Conservation (phyloP, 2,888 invertebrate species). For the Phymatocera aterrima region DNA sequence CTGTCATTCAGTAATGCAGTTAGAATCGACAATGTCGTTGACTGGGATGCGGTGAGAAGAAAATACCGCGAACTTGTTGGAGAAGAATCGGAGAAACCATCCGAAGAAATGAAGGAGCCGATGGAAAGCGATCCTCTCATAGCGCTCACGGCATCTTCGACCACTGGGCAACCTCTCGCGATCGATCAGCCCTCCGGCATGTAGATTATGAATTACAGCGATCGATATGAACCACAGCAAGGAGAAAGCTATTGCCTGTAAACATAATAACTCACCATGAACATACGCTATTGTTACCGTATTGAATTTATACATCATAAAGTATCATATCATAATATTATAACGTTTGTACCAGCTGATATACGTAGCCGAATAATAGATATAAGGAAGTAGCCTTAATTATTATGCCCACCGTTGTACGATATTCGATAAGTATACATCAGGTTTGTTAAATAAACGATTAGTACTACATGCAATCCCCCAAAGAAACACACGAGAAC, state of each 20-base stretch:
- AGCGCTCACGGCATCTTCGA: constrained; percentile 54
- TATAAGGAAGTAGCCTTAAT: not conserved
- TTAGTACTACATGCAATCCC: not conserved
- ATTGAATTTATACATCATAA: not conserved
- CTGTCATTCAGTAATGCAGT: constrained; percentile 85
- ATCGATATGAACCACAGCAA: not conserved
- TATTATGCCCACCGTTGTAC: not conserved
- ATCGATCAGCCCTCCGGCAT: not conserved
- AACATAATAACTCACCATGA: not conserved
- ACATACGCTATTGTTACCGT: no score
- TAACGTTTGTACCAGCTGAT: constrained; percentile 38
- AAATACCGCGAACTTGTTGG: constrained; percentile 89
- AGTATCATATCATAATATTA: not conserved
- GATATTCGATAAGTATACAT: constrained; percentile 2
- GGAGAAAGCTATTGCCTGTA: not conserved
- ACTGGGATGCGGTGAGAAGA: constrained; percentile 93
- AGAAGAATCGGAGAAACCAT: constrained; percentile 76
- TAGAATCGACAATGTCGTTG: constrained; percentile 91
- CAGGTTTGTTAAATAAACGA: constrained; percentile 38
- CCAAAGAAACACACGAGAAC: not conserved
- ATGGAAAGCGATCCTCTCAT: constrained; percentile 54
- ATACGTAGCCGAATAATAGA: constrained; percentile 14
- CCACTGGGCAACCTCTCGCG: not conserved
- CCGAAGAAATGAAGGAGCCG: constrained; percentile 60
- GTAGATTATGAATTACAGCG: not conserved